Evolutionary conservation across 2,888 invertebrate genomes (phyloP), one percentile per base, ranked within the genome.

Genomic region (Callyntrura sp.): DNA sequence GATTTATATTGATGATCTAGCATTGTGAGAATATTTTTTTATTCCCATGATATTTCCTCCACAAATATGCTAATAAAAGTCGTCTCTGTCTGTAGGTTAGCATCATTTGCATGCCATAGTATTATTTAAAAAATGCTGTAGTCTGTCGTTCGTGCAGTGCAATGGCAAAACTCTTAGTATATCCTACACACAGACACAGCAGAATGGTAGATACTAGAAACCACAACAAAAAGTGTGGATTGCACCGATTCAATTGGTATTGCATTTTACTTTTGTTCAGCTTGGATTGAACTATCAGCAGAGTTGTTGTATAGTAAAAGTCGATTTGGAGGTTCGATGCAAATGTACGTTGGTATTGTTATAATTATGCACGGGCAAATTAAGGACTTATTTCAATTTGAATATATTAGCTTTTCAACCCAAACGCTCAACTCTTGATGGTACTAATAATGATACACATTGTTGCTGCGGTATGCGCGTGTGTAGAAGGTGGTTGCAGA

Each of bases 11-110:
- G 68, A 68, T 68, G 68, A 68, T 68, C 43, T 68, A 76, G 76
- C 48, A 51, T 14, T 76, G 25, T 76, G 76, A 76, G 76, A 76
- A 76, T 45, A 45, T 51, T 76, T 48, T 23, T 76, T 76, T 17
- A 73, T 85, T 85, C 85, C 76, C 85, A 85, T 78, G 78, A 73
- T 45, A 81, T 60, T 76, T 85, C 68, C 48, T 76, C 73, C 57
- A 73, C 73, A n/a, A 55, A 14, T 25, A 28, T 28, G 5, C 11
- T 35, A 23, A 12, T 2, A 17, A 12, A 23, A 48, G 17, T 43
- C 43, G 35, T 35, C 14, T n/a, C 9, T 68, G 6, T 35, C 84
- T 84, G 84, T 84, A 70, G 84, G 84, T 84, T 84, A 84, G 84
- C 84, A 57, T 68, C 84, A 84, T 73, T 84, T 84, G 84, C 84